Base-by-base conservation (phyloP, 2,113 vertebrate genomes). In the Zapornia atra region DNA sequence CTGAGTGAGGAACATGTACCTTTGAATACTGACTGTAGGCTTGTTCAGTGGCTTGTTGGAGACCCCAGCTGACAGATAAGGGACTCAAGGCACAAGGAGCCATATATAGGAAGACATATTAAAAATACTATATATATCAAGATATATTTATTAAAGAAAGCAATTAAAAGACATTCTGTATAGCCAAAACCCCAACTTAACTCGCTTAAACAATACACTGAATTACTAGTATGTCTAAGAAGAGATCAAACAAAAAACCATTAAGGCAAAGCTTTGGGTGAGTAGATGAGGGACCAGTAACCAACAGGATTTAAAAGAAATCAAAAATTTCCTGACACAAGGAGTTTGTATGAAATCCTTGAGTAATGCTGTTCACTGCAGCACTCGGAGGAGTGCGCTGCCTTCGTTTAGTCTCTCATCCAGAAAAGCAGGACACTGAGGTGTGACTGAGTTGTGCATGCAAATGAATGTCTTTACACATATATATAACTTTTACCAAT, bases 81-180 rank as follows among this genome's bases (percentile, higher is more conserved):
- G 51, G 31, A 75, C 34, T 48, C 86, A 48, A 48, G 53, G 48
- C 31, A 76, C 42, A 90, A 81, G 57, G 12, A 89, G n/a, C 40
- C 73, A 5, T 33, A 65, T 75, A 73, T 22, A 48, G 48, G 60
- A 92, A 84, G 77, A 66, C 24, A 68, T 90, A 38, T 96, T 96
- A 22, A 65, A 54, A 57, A 71, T 59, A 31, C 29, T 12, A 19
- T 33, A 10, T 75, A 78, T 75, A 73, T 51, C 60, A 92, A 84
- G 77, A 70, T 24, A 68, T 90, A 38, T 96, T 96, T 95, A 89
- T 95, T 94, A 65, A 92, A 91, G 92, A 78, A 90, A 76, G 48
- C 86, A 81, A 68, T 92, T 36, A 48, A 68, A 92, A 79, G 69
- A 71, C 64, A 60, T 85, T 68, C 40, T 87, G 24, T 76, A n/a